These are phyloP conservation scores for Palythoa grandis DNA, from an alignment of 92 coral and sea anemone species.

Conservation along the genomic window DNA sequence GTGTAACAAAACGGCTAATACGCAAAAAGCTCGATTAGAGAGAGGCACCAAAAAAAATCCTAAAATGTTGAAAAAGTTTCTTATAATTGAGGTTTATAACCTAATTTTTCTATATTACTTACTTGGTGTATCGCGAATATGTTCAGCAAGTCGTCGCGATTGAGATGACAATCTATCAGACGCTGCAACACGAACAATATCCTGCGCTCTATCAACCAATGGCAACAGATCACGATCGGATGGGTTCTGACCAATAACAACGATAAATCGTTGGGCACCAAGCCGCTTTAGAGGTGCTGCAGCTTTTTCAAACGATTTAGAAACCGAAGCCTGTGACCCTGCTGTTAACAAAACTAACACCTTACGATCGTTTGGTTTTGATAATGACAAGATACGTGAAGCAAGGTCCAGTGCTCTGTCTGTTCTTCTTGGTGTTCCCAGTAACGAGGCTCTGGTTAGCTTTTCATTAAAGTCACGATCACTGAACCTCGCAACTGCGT, in stretches of 20 bases:
- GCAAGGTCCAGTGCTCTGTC: constrained; percentile 63
- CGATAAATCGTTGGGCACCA: constrained; percentile 67
- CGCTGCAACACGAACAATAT: constrained; percentile 10
- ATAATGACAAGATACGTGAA: constrained; percentile 50
- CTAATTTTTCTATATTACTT: not conserved
- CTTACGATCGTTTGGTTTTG: constrained; percentile 57
- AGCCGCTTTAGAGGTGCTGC: constrained; percentile 57
- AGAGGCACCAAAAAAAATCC: too few relatives aligned
- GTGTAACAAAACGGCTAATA: not conserved
- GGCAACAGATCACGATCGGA: constrained; percentile 28
- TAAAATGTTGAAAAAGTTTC: too few relatives aligned
- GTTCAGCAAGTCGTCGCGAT: not conserved
- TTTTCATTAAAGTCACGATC: constrained; percentile 46
- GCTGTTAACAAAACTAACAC: constrained; percentile 64
- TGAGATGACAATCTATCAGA: constrained; percentile 8
- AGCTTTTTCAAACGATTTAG: constrained; percentile 45
- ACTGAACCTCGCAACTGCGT: constrained; percentile 16
- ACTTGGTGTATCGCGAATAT: constrained; percentile 13
- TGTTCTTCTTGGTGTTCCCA: constrained; percentile 62
- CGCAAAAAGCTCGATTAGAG: too few relatives aligned
- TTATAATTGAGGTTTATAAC: not conserved
- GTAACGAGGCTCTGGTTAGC: constrained; percentile 51
- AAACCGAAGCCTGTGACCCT: constrained; percentile 62
- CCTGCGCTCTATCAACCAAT: constrained; percentile 16
- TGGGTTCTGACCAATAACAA: constrained; percentile 55